Conservation (phyloP, 2,113 vertebrate species). For the Odocoileus virginianus region DNA sequence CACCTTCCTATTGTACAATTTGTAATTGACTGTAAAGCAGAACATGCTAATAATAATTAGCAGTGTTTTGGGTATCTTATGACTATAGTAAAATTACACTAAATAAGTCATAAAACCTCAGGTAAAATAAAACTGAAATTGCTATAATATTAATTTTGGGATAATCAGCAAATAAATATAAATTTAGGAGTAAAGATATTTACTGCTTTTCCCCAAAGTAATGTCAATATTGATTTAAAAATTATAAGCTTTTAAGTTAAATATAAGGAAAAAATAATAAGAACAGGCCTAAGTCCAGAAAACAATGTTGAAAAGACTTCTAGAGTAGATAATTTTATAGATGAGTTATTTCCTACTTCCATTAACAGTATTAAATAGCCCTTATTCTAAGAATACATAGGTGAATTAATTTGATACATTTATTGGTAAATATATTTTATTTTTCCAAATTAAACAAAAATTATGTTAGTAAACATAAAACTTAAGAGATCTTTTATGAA, state of each 20-base stretch:
- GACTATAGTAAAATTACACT: not conserved
- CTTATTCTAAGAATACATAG: not conserved
- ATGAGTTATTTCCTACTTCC: not conserved
- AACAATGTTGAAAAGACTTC: not conserved
- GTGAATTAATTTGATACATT: not conserved
- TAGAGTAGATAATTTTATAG: not conserved
- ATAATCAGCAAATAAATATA: not conserved
- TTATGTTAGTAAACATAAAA: not conserved
- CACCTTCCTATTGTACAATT: not conserved
- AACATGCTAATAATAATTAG: not conserved
- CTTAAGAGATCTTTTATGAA: not conserved
- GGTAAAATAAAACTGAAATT: not conserved
- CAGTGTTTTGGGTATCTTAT: not conserved
- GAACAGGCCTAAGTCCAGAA: not conserved
- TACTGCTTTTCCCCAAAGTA: not conserved
- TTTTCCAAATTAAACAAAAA: not conserved
- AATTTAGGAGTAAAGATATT: not conserved
- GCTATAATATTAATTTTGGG: not conserved
- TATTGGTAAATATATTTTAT: not conserved
- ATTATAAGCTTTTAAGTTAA: not conserved
- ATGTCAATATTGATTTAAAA: not conserved
- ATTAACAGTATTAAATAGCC: not conserved
- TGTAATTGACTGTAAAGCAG: not conserved
- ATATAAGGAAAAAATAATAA: not conserved
- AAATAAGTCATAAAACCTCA: not conserved